phyloP scores from a whole-genome alignment of 2,113 vertebrate species.

The Perognathus longimembris region DNA sequence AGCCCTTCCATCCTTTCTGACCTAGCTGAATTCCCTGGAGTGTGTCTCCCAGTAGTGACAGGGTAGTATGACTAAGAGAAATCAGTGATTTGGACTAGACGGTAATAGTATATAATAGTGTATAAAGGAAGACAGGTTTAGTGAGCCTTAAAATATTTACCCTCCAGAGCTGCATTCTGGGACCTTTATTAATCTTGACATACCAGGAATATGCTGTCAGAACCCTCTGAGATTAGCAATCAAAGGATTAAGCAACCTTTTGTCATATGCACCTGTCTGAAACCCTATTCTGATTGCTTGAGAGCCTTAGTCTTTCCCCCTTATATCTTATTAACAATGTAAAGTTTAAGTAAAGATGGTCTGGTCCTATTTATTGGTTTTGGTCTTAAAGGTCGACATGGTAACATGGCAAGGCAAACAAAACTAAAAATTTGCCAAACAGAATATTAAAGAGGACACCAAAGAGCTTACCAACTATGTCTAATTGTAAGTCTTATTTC shows the following conservation, averaged over 20 bases:
- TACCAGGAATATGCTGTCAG: neutral
- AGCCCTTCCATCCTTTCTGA: constrained; percentile 29
- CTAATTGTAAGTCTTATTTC: neutral
- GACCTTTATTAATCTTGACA: neutral
- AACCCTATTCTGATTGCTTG: constrained; percentile 35
- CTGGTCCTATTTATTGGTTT: neutral
- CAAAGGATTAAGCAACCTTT: neutral
- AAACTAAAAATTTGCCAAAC: neutral
- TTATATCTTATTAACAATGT: neutral
- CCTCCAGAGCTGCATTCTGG: neutral
- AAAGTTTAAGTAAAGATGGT: neutral
- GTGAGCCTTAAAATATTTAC: constrained; percentile 14
- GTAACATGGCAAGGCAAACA: too few relatives aligned
- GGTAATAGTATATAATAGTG: neutral
- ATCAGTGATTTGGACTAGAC: neutral
- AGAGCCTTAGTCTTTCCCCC: neutral
- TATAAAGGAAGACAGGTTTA: neutral
- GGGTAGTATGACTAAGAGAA: neutral
- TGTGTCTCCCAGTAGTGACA: neutral
- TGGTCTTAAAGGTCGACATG: too few relatives aligned
- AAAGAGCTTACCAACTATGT: neutral
- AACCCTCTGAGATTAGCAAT: neutral
- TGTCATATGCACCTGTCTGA: constrained; percentile 23
- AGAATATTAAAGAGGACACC: neutral
- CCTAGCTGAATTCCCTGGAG: neutral